These are phyloP conservation scores for Caenorhabditis japonica DNA, from an alignment of 2,888 invertebrate genomes.

Conservation along the genomic window DNA sequence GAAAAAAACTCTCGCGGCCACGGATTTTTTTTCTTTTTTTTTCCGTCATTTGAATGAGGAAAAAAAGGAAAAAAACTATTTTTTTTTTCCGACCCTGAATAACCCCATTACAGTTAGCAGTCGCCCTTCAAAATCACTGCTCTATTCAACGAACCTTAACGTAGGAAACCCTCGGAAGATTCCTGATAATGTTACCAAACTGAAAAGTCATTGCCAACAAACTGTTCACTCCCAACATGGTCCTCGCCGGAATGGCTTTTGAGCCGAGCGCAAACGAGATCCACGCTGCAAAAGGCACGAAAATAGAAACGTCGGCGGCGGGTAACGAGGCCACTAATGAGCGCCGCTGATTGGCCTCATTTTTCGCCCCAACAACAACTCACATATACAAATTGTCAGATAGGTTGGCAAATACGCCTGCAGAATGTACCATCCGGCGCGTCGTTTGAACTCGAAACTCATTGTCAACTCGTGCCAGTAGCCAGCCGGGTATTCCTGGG, in stretches of 20 bases:
- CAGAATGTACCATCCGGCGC: constrained; percentile 77
- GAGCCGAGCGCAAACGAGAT: constrained; percentile 77
- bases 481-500: constrained; percentile 76
- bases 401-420: constrained; percentile 77
- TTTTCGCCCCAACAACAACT: constrained; percentile 38
- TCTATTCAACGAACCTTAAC: constrained; percentile 64
- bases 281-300: constrained; percentile 68
- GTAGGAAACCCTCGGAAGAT: constrained; percentile 76
- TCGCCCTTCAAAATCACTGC: not conserved
- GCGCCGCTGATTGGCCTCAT: constrained; percentile 6
- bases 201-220: constrained; percentile 76
- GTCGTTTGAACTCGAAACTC: constrained; percentile 75
- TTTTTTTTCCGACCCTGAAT: too few relatives aligned
- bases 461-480: constrained; percentile 77
- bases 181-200: constrained; percentile 76
- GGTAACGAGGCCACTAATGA: constrained; percentile 7
- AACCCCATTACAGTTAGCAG: too few relatives aligned
- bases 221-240: constrained; percentile 77
- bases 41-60: too few relatives aligned
- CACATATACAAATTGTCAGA: constrained; percentile 76
- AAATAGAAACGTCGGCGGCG: not conserved
- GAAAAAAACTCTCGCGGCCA: too few relatives aligned
- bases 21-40: too few relatives aligned
- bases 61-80: too few relatives aligned
- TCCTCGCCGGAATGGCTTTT: constrained; percentile 76